A percentile compares a stretch with the other conserved stretches of the same genome.
Conservation (phyloP, 35 echinoderm and acorn worm genomes). For the Chiridota heheva region DNA sequence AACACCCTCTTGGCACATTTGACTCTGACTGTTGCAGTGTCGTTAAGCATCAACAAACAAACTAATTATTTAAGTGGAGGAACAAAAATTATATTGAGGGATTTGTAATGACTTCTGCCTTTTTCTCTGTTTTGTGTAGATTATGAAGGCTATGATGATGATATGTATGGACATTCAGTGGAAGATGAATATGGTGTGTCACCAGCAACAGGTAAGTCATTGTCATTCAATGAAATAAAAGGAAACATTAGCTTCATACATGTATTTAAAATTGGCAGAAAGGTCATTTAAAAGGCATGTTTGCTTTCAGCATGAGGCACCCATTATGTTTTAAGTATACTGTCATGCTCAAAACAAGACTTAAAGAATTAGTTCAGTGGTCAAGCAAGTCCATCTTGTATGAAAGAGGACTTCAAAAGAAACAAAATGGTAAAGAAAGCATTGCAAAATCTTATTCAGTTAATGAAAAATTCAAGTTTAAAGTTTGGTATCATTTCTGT, state of each 20-base stretch:
- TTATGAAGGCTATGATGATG: constrained; percentile 93
- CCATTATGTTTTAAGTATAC: neutral
- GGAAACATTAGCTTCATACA: neutral
- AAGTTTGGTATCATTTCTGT: too few species aligned
- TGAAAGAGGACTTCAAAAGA: too few species aligned
- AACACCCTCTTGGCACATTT: too few species aligned
- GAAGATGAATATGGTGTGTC: constrained; percentile 94
- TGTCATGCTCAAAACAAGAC: neutral
- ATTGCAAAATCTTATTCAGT: too few species aligned
- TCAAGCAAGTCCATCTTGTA: too few species aligned
- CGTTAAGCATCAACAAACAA: too few species aligned
- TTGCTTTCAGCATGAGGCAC: neutral
- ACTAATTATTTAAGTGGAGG: neutral
- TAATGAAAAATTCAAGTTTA: too few species aligned
- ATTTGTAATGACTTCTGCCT: neutral
- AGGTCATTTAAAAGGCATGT: too few species aligned
- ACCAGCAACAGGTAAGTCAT: constrained; percentile 77
- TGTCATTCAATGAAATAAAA: neutral
- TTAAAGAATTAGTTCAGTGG: too few species aligned
- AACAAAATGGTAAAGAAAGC: too few species aligned
- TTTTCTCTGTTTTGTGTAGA: constrained; percentile 42
- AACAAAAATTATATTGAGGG: neutral
- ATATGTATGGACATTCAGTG: constrained; percentile 90
- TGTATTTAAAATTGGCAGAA: neutral
- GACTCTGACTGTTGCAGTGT: too few species aligned